phyloP scores from a whole-genome alignment of 2,113 vertebrate genomes.

The Ondatra zibethicus region DNA sequence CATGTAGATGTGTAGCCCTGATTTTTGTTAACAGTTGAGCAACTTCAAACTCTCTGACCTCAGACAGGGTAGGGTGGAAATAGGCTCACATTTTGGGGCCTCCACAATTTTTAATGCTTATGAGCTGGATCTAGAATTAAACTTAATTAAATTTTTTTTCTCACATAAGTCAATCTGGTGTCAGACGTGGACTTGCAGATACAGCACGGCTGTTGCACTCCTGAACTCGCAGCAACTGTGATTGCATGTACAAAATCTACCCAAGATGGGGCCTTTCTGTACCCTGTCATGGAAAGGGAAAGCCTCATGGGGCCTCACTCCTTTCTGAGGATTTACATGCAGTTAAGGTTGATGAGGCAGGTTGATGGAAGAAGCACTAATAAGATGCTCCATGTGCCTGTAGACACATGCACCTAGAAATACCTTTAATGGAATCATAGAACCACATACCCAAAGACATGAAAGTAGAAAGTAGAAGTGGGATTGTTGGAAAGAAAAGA shows the following conservation, averaged over 20 bases:
- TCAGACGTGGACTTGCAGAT: neutral
- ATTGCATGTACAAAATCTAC: neutral
- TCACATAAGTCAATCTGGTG: neutral
- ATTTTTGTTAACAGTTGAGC: too few relatives aligned
- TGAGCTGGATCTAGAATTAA: slow-evolving; percentile 23
- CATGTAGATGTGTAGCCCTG: neutral
- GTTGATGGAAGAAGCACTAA: neutral
- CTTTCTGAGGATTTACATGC: neutral
- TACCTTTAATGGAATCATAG: neutral
- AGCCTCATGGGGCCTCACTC: neutral
- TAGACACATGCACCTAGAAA: neutral
- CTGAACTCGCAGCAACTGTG: too few relatives aligned
- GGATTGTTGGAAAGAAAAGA: neutral
- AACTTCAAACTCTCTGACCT: too few relatives aligned
- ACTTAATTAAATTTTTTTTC: neutral
- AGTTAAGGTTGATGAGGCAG: neutral
- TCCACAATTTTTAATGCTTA: neutral
- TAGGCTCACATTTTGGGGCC: too few relatives aligned
- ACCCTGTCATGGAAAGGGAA: neutral
- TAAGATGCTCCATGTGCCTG: neutral
- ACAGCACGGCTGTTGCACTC: too few relatives aligned
- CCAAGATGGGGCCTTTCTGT: neutral
- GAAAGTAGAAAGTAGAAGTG: neutral
- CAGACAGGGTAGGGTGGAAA: too few relatives aligned
- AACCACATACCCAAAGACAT: neutral